These are phyloP conservation scores for Didymodactylos carnosus DNA, from an alignment of 2,888 invertebrate genomes.

Conservation along the genomic window DNA sequence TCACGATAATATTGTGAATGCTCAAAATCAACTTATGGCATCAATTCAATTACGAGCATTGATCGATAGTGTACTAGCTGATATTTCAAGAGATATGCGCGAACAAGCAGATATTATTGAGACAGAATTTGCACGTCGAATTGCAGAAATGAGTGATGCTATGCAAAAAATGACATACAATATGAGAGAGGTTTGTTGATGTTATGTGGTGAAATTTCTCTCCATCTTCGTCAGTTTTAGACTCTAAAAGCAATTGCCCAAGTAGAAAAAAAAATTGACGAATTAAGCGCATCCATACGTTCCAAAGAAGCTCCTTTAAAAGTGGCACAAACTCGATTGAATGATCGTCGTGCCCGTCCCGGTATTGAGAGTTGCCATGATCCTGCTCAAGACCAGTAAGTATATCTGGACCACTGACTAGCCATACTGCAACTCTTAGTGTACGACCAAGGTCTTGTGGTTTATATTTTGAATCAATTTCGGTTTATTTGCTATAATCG, in stretches of 20 bases:
- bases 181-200: not conserved
- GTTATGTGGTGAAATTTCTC: not conserved
- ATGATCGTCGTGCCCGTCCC: slow-evolving; percentile 51
- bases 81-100: slow-evolving; percentile 57
- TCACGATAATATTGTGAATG: slow-evolving; percentile 52
- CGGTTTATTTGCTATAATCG: not conserved
- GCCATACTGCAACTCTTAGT: too few relatives aligned
- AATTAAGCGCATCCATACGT: slow-evolving; percentile 48
- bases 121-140: slow-evolving; percentile 51
- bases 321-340: slow-evolving; percentile 63
- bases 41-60: slow-evolving; percentile 50
- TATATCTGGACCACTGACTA: too few relatives aligned
- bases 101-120: slow-evolving; percentile 64
- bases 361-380: slow-evolving; percentile 67
- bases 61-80: slow-evolving; percentile 51
- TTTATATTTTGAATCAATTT: too few relatives aligned
- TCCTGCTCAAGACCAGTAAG: slow-evolving; percentile 51
- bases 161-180: slow-evolving; percentile 34
- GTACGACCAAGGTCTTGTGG: too few relatives aligned
- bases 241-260: slow-evolving; percentile 54
- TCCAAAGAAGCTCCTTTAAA: slow-evolving; percentile 65
- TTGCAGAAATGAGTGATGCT: slow-evolving; percentile 43
- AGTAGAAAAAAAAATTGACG: slow-evolving; percentile 52
- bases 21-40: slow-evolving; percentile 53
- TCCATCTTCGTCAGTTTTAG: slow-evolving; percentile 28